Percentiles rank a stretch among this genome's conserved stretches.
Conservation (phyloP, 2,888 invertebrate species). For the Chymomyza caudatula region DNA sequence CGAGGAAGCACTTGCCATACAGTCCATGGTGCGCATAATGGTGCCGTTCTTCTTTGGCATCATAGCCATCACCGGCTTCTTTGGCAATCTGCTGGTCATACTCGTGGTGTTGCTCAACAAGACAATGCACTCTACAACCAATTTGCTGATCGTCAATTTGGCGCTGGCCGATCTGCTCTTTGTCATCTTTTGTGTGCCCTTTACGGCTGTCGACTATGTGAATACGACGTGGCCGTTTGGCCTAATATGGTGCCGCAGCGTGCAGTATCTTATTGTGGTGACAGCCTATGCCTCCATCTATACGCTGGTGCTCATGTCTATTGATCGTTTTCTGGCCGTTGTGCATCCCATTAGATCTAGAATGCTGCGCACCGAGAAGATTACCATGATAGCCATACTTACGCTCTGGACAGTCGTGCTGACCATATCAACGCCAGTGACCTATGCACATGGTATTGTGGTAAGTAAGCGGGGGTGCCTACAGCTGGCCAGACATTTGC, state of each 20-base stretch:
- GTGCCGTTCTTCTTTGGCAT: slow-evolving; percentile 91
- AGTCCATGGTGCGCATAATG: slow-evolving; percentile 78
- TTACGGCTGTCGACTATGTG: slow-evolving; percentile 93
- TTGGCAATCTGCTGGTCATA: slow-evolving; percentile 93
- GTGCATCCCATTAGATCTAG: slow-evolving; percentile 94
- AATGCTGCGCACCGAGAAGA: slow-evolving; percentile 87
- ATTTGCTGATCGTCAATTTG: slow-evolving; percentile 93
- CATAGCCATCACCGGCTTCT: slow-evolving; percentile 89
- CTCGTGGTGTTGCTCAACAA: slow-evolving; percentile 91
- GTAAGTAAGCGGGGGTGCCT: slow-evolving; percentile 61
- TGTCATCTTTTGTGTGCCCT: slow-evolving; percentile 94
- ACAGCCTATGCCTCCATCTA: slow-evolving; percentile 95
- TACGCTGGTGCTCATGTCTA: slow-evolving; percentile 94
- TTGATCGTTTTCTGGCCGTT: slow-evolving; percentile 94
- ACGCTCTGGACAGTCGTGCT: slow-evolving; percentile 89
- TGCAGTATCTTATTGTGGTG: slow-evolving; percentile 93
- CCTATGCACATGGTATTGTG: slow-evolving; percentile 86
- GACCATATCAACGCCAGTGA: slow-evolving; percentile 84
- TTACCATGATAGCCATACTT: slow-evolving; percentile 87
- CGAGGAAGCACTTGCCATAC: slow-evolving; percentile 35
- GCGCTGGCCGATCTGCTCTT: slow-evolving; percentile 93
- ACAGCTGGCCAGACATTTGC: not conserved
- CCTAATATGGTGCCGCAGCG: slow-evolving; percentile 90
- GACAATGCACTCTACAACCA: slow-evolving; percentile 95
- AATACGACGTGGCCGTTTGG: slow-evolving; percentile 93